These are phyloP conservation scores for Drosophila melanica DNA, from an alignment of 1,140 invertebrate genomes.

Conservation along the genomic window DNA sequence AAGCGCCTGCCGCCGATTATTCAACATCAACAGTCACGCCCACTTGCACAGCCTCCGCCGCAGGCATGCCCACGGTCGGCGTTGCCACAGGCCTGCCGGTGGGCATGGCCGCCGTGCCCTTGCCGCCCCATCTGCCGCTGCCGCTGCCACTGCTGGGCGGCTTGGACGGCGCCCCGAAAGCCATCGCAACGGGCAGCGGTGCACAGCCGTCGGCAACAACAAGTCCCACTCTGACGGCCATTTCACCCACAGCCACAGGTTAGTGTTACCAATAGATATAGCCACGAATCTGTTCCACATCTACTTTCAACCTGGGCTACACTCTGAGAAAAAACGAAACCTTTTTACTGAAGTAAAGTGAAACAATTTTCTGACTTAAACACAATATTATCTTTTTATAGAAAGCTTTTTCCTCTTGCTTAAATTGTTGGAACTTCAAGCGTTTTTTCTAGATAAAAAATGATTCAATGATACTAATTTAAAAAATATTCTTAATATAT, in stretches of 20 bases:
- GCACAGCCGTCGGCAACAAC: conserved; percentile 60
- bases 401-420: no score
- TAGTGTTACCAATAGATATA: conserved; percentile 22
- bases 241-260: conserved; percentile 66
- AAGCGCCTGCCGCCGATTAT: conserved; percentile 26
- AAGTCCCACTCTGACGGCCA: conserved; percentile 34
- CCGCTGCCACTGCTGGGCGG: conserved; percentile 54
- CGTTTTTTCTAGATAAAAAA: no score
- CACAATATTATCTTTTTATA: no score
- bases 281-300: not conserved
- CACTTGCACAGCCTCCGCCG: conserved; percentile 4
- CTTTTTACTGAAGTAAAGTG: no score
- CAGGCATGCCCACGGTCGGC: conserved; percentile 51
- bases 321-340: no score
- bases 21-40: conserved; percentile 6
- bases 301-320: not conserved
- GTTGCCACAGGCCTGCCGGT: conserved; percentile 20
- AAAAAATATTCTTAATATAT: no score
- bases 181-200: conserved; percentile 27
- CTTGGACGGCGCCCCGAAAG: conserved; percentile 24
- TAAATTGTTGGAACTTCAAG: no score
- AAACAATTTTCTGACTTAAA: no score
- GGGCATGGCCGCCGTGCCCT: conserved; percentile 52
- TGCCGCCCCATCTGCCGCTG: conserved; percentile 64
- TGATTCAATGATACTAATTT: no score